Base-by-base conservation (phyloP, 1,140 invertebrate species). In the Rhizoglyphus robini region DNA sequence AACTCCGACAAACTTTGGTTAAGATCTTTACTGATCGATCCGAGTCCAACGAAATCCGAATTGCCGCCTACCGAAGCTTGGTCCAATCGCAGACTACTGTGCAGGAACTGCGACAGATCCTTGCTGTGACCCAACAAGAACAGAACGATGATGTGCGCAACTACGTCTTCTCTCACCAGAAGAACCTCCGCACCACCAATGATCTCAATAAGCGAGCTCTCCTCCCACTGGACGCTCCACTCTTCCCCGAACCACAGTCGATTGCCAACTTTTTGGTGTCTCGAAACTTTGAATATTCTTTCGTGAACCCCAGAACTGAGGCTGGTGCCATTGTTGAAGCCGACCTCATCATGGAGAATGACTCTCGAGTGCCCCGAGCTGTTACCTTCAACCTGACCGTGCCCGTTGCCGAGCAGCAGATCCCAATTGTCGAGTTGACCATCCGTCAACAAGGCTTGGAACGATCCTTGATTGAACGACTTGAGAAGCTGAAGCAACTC, bases 371-470 rank as follows among this genome's bases (percentile, higher is more conserved):
- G 20, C 65, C 65, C 23, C 65, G 60, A 41, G 65, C 63, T 1
- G 15, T 66, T 25, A 66, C 65, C 18, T 54, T 66, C 3, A 66
- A 66, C n/a, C 4, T 66, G 30, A 66, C 65, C 15, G 63, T 66
- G 25, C 65, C 65, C 8, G 30, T 63, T 15, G 32, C 62, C 18
- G 62, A 63, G 13, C 54, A 54, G 25, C 46, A 63, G 27, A 48
- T 63, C 2, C 57, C 59, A 3, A 27, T 63, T n/a, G 51, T 54
- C 13, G 62, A 48, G 25, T 13, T 63, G 3, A 63, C 62, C 32
- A 18, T 63, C 27, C 62, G 62, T n/a, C 62, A 63, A 38, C 15
- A 23, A 47, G 62, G 62, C 18, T n/a, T 63, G 13, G 62, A 63
- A 32, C 15, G 25, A n/a, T 18, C 23, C 2, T n/a, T 63, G 3